Evolutionary conservation across 2,888 invertebrate species (phyloP).

Genomic region (Cepaea hortensis): DNA sequence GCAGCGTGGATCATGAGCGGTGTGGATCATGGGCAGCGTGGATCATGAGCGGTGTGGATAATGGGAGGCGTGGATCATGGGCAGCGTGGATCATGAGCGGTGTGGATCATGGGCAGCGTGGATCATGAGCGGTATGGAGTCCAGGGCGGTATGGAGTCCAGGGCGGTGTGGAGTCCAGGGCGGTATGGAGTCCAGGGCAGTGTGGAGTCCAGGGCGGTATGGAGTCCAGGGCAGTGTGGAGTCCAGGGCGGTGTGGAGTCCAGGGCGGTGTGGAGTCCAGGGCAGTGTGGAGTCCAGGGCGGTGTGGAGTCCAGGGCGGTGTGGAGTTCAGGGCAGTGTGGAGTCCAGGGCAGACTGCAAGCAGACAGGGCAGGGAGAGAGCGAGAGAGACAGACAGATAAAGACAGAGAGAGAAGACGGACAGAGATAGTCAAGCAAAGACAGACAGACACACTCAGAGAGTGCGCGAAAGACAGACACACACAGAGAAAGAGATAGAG

Average conservation of each 20-base stretch:
- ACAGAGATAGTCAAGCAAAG: background rate
- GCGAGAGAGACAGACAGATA: too few species aligned
- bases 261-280: background rate
- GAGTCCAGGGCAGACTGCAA: too few species aligned
- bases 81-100: background rate
- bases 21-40: background rate
- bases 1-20: too few species aligned
- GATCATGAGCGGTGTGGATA: background rate
- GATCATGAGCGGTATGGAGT: too few species aligned
- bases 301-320: background rate
- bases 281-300: background rate
- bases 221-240: background rate
- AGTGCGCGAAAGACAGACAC: too few species aligned
- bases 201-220: background rate
- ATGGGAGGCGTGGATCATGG: background rate
- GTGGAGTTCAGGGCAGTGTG: background rate
- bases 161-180: too few species aligned
- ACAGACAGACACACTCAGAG: too few species aligned
- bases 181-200: background rate
- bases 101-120: too few species aligned
- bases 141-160: too few species aligned
- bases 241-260: background rate
- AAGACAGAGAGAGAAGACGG: too few species aligned
- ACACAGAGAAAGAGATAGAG: too few species aligned
- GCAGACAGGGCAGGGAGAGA: too few species aligned